phyloP scores from a whole-genome alignment of 2,113 vertebrate genomes.

The Percopsis transmontana region DNA sequence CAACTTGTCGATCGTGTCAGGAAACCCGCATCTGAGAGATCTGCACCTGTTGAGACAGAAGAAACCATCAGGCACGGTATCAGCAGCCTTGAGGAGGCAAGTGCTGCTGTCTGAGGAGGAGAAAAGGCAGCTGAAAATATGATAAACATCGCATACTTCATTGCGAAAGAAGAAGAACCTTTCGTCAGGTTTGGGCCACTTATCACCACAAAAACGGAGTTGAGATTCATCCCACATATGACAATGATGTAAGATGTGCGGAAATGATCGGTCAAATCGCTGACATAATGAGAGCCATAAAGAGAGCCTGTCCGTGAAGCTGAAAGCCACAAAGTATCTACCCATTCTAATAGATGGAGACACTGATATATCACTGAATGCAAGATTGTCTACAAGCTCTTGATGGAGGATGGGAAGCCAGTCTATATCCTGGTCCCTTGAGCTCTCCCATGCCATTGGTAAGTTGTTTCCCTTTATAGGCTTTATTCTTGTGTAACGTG shows the following conservation, averaged over 20 bases:
- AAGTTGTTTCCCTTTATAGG: conserved; percentile 14
- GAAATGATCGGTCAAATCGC: conserved; percentile 34
- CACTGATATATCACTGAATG: conserved; percentile 26
- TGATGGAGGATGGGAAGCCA: conserved; percentile 18
- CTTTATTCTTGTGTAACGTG: conserved; percentile 7
- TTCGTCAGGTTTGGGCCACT: conserved; percentile 23
- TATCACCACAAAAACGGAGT: conserved; percentile 15
- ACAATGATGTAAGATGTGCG: conserved; percentile 22
- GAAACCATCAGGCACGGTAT: neutral
- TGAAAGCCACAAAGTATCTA: conserved; percentile 22
- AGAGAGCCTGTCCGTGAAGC: conserved; percentile 17
- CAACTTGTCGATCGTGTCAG: neutral
- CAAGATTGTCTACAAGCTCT: conserved; percentile 15
- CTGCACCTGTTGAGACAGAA: neutral
- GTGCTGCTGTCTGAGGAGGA: conserved; percentile 2
- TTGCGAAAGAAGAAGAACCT: conserved; percentile 20
- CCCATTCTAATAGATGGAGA: conserved; percentile 23
- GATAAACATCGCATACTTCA: conserved; percentile 1
- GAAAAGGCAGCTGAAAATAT: conserved; percentile 15
- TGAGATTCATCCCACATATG: conserved; percentile 25
- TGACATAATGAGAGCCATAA: conserved; percentile 9
- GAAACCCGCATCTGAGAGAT: neutral
- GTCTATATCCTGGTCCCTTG: conserved; percentile 25
- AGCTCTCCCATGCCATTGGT: conserved; percentile 22
- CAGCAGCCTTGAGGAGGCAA: conserved; percentile 9